Evolutionary conservation across 2,888 invertebrate species (phyloP).

Genomic region (Plemyria rubiginata): DNA sequence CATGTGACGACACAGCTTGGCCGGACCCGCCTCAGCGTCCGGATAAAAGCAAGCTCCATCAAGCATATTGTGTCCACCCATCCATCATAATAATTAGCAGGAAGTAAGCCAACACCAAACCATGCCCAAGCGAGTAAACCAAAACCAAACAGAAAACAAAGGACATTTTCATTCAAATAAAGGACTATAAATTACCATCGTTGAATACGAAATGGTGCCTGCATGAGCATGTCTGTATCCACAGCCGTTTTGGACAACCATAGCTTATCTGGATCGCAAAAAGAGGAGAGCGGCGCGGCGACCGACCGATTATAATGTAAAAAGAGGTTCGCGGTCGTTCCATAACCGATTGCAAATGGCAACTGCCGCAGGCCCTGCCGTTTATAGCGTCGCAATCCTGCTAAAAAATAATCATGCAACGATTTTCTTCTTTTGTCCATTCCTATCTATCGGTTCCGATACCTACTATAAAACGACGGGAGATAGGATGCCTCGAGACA

Average conservation of each 20-base stretch:
- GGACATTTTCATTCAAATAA: conserved; percentile 26
- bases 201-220: conserved; percentile 45
- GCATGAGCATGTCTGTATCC: conserved; percentile 59
- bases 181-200: conserved; percentile 35
- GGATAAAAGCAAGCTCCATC: conserved; percentile 38
- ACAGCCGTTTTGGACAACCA: conserved; percentile 61
- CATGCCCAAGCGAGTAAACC: conserved; percentile 24
- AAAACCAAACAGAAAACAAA: conserved; percentile 7
- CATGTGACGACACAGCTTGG: conserved; percentile 27
- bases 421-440: conserved; percentile 69
- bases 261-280: conserved; percentile 65
- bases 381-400: conserved; percentile 81
- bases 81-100: conserved; percentile 41
- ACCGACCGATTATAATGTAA: conserved; percentile 81
- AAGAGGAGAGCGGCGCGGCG: conserved; percentile 69
- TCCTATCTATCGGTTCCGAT: conserved; percentile 66
- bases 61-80: conserved; percentile 35
- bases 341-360: conserved; percentile 85
- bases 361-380: conserved; percentile 78
- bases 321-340: conserved; percentile 81
- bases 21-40: conserved; percentile 38
- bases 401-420: conserved; percentile 76
- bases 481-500: conserved; percentile 60
- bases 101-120: conserved; percentile 45
- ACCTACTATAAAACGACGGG: conserved; percentile 56